These are phyloP conservation scores for Nothobranchius kuhntae DNA, from an alignment of 2,113 vertebrate genomes.

Conservation along the genomic window DNA sequence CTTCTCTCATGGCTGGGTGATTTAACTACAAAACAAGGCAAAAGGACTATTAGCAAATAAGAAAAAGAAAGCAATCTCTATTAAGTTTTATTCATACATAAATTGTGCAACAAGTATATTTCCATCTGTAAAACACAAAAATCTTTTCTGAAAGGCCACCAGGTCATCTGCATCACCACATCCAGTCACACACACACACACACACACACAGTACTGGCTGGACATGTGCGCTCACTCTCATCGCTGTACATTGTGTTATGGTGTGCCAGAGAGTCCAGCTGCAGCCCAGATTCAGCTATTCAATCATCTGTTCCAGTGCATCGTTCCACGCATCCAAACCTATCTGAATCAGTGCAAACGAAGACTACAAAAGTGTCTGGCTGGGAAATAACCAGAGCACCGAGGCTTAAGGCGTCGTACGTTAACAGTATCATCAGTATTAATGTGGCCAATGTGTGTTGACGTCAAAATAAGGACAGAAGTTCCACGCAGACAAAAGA, in stretches of 20 bases:
- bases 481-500: background rate
- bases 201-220: conserved; percentile 42
- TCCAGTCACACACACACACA: conserved; percentile 36
- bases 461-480: conserved; percentile 27
- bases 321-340: conserved; percentile 43
- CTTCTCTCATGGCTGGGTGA: background rate
- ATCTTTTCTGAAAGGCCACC: conserved; percentile 65
- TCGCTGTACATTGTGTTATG: conserved; percentile 55
- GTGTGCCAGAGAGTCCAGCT: conserved; percentile 65
- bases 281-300: conserved; percentile 53
- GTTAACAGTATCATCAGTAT: conserved; percentile 40
- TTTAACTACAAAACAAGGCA: background rate
- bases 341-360: conserved; percentile 49
- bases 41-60: conserved; percentile 25
- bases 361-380: conserved; percentile 42
- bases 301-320: conserved; percentile 39
- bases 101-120: conserved; percentile 74
- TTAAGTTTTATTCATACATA: conserved; percentile 79
- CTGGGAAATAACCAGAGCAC: conserved; percentile 53
- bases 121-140: conserved; percentile 67
- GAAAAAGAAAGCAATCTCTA: conserved; percentile 60
- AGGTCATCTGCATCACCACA: conserved; percentile 32
- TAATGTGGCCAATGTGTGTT: conserved; percentile 15
- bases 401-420: conserved; percentile 64
- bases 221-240: conserved; percentile 39